A percentile compares a stretch with the other conserved stretches of the same genome.
Evolutionary conservation across 2,888 invertebrate species (phyloP).

Genomic region (Sinohyriopsis cumingii): DNA sequence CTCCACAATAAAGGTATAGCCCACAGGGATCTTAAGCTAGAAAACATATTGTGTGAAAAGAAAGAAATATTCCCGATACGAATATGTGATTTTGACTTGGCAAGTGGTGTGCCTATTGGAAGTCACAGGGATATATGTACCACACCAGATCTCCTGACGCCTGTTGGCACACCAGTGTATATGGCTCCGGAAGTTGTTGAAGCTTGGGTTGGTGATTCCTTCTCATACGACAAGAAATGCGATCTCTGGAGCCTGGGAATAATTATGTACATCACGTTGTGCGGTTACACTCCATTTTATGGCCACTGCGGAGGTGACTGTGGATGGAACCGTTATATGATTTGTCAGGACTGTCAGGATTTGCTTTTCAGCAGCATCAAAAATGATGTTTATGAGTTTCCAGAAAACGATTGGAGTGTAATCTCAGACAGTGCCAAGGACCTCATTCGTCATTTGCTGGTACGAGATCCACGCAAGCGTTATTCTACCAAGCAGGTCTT

Average conservation of each 20-base stretch:
- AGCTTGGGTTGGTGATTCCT: conserved; percentile 93
- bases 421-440: no score
- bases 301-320: conserved; percentile 95
- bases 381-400: conserved; percentile 82
- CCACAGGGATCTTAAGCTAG: no score
- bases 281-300: conserved; percentile 98
- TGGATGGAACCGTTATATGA: conserved; percentile 96
- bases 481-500: no score
- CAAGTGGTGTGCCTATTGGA: conserved; percentile 83
- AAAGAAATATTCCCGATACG: conserved; percentile 91
- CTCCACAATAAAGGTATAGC: no score
- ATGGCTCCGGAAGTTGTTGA: conserved; percentile 84
- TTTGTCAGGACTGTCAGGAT: conserved; percentile 87
- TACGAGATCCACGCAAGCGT: no score
- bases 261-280: conserved; percentile 89
- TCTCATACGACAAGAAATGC: conserved; percentile 89
- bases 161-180: conserved; percentile 80
- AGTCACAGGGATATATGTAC: conserved; percentile 78
- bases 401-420: conserved; percentile 88
- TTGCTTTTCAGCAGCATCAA: conserved; percentile 93
- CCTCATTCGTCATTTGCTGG: no score
- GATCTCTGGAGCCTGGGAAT: conserved; percentile 99
- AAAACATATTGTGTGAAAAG: no score
- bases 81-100: conserved; percentile 98
- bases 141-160: conserved; percentile 94